Percentiles rank a stretch among this genome's conserved stretches.
phyloP scores from a whole-genome alignment of 1,140 invertebrate genomes.

The Zaprionus vittiger region DNA sequence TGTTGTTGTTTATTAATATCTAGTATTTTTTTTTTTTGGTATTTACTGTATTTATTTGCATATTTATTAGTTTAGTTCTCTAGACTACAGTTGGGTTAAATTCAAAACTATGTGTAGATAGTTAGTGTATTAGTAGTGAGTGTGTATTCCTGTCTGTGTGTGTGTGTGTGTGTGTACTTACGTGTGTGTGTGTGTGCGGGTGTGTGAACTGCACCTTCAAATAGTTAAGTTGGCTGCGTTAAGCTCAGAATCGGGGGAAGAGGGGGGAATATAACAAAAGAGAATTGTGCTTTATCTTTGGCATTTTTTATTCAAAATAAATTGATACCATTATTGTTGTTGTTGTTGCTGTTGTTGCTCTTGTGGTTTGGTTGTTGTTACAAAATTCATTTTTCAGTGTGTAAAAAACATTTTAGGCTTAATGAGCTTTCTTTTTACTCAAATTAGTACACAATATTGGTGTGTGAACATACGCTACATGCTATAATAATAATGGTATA shows the following conservation, averaged over 20 bases:
- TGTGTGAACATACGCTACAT: slow-evolving; percentile 57
- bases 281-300: slow-evolving; percentile 60
- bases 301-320: slow-evolving; percentile 81
- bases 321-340: slow-evolving; percentile 66
- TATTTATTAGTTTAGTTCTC: slow-evolving; percentile 41
- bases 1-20: slow-evolving; percentile 18
- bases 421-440: slow-evolving; percentile 68
- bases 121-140: slow-evolving; percentile 2
- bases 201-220: neutral
- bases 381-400: slow-evolving; percentile 60
- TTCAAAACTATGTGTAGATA: slow-evolving; percentile 44
- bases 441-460: slow-evolving; percentile 46
- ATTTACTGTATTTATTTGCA: slow-evolving; percentile 50
- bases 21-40: slow-evolving; percentile 6
- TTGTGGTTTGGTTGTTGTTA: slow-evolving; percentile 24
- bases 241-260: neutral
- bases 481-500: slow-evolving; percentile 39
- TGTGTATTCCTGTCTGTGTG: neutral
- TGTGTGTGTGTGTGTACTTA: slow-evolving; percentile 11
- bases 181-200: slow-evolving; percentile 1
- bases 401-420: slow-evolving; percentile 62
- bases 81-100: slow-evolving; percentile 42
- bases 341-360: slow-evolving; percentile 34
- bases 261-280: neutral
- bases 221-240: slow-evolving; percentile 4